Conservation (phyloP, 2,888 invertebrate genomes). For the Exocentrus adspersus region DNA sequence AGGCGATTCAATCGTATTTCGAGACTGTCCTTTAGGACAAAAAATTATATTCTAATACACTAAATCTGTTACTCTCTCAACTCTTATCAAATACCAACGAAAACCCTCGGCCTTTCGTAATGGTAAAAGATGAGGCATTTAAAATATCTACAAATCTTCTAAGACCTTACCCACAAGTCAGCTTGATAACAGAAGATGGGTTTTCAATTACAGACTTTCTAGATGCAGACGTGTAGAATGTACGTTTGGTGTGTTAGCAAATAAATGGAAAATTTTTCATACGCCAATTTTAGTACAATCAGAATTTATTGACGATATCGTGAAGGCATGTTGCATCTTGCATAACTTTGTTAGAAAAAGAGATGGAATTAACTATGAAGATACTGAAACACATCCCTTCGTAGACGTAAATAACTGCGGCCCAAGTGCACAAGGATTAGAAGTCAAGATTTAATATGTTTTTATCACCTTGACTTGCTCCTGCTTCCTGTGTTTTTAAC, state of each 20-base stretch:
- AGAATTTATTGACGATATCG: constrained; percentile 3
- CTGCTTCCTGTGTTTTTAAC: too few species aligned
- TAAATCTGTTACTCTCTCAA: constrained; percentile 44
- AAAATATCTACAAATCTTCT: constrained; percentile 43
- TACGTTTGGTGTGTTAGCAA: constrained; percentile 54
- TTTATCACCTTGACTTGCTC: too few species aligned
- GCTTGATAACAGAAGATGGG: constrained; percentile 42
- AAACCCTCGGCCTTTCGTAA: constrained; percentile 24
- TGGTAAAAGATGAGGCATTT: constrained; percentile 51
- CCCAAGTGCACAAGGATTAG: not conserved
- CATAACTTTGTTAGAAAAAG: constrained; percentile 35
- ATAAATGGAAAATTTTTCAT: constrained; percentile 52
- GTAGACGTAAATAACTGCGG: not conserved
- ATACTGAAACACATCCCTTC: constrained; percentile 4
- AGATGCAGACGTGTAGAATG: constrained; percentile 51
- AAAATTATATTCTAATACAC: constrained; percentile 41
- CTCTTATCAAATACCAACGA: constrained; percentile 33
- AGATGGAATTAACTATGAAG: constrained; percentile 19
- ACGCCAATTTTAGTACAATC: constrained; percentile 36
- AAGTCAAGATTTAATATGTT: too few species aligned
- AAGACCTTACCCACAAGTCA: constrained; percentile 47
- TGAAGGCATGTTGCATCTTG: constrained; percentile 21
- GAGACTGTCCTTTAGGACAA: constrained; percentile 43
- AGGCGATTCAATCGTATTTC: constrained; percentile 47
- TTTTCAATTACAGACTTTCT: constrained; percentile 50